Evolutionary conservation across 2,113 vertebrate species (phyloP), one percentile per base, ranked within the genome.

Genomic region (Stigmatopora nigra): DNA sequence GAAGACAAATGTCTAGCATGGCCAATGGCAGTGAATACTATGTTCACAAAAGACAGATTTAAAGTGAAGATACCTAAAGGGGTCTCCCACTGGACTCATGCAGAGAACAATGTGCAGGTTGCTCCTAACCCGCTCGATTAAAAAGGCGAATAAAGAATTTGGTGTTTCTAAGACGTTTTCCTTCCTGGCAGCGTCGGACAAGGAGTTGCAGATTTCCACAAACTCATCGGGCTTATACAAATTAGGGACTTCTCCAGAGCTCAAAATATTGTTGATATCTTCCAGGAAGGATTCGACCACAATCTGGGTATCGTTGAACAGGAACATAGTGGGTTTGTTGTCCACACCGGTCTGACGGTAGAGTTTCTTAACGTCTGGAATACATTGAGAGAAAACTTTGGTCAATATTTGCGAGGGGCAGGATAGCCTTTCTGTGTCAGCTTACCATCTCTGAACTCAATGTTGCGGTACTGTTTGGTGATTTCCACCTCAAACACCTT

Each of bases 221-320:
- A 93, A 91, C 62, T 94, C 93, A 1, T 94, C 93, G 1, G 79
- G 22, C 72, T 93, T 95, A 80, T 93, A 96, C 53, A 96, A 92
- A 71, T 92, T 95, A 16, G 94, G 93, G 59, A 95, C 93, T 73
- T 95, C 93, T 59, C 94, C 94, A 0, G 93, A 93, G 81, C 92
- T 94, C 64, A 96, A 87, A 65, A 95, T 88, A 75, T 94, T 94
- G 81, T 94, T 94, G 64, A 94, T 91, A 72, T 95, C 94, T 67
- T 93, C 94, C 5, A 95, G 80, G 78, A 95, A 95, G 16, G 92
- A 91, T n/a, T 93, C 89, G 0, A 93, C 92, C 0, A 88, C 88
- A 0, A 94, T 90, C 72, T 96, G 93, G 1, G 91, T 91, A 79
- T 96, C 94, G 66, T 83, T 92, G 31, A 95, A 91, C 64, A 96